phyloP scores from a whole-genome alignment of 2,113 vertebrate species.

The Aspidoscelis tigris region DNA sequence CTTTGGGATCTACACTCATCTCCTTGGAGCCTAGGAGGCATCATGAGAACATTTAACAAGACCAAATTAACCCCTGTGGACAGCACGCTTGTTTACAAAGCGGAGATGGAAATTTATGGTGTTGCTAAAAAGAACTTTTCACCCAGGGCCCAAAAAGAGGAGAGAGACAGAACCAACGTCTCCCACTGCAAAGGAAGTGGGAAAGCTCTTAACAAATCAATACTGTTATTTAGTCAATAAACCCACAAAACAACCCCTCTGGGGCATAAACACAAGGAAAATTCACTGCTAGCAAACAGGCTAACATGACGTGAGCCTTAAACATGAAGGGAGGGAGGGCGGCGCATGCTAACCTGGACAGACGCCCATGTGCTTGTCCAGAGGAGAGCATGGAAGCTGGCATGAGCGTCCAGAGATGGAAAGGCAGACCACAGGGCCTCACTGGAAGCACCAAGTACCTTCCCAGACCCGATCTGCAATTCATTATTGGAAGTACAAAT shows the following conservation, averaged over 20 bases:
- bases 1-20: not conserved
- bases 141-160: constrained; percentile 55
- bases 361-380: too few relatives aligned
- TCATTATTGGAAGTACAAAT: not conserved
- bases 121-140: constrained; percentile 72
- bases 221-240: constrained; percentile 76
- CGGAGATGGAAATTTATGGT: constrained; percentile 75
- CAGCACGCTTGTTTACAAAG: constrained; percentile 75
- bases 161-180: constrained; percentile 60
- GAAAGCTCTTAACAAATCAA: constrained; percentile 82
- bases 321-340: too few relatives aligned
- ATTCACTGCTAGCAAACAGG: constrained; percentile 59
- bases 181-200: constrained; percentile 71
- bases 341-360: not conserved
- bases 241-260: constrained; percentile 64
- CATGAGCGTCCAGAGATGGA: not conserved
- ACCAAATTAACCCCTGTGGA: constrained; percentile 76
- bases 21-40: constrained; percentile 48
- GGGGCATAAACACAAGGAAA: constrained; percentile 64
- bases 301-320: not conserved
- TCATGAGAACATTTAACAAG: constrained; percentile 50
- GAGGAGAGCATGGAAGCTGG: not conserved
- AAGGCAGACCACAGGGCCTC: not conserved
- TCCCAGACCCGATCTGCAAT: not conserved
- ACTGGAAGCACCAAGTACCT: not conserved